phyloP scores from a whole-genome alignment of 2,888 invertebrate species.

The Conus canariensis region DNA sequence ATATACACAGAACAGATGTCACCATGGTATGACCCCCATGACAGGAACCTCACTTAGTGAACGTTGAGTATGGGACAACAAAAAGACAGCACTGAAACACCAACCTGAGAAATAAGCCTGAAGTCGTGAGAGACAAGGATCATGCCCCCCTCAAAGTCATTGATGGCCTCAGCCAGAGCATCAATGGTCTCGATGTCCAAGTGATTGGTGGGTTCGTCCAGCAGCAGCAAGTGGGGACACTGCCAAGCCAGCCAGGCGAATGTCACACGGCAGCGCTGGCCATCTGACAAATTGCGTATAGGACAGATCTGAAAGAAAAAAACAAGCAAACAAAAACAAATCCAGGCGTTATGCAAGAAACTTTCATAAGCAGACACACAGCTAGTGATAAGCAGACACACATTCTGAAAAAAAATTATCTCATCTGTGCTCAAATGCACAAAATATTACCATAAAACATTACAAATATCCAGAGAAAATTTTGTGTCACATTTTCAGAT shows the following conservation, averaged over 20 bases:
- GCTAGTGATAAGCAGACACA: too few relatives aligned
- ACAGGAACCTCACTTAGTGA: too few relatives aligned
- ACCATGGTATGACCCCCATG: neutral
- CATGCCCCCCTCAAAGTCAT: slow-evolving; percentile 99
- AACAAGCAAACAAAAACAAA: neutral
- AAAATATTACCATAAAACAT: too few relatives aligned
- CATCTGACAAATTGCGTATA: slow-evolving; percentile 96
- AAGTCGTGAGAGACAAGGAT: slow-evolving; percentile 99
- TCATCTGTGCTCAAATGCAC: too few relatives aligned
- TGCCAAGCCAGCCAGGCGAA: slow-evolving; percentile 99
- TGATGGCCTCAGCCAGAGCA: slow-evolving; percentile 97
- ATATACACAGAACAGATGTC: neutral
- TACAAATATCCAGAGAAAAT: too few relatives aligned
- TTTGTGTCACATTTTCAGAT: too few relatives aligned
- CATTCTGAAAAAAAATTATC: too few relatives aligned
- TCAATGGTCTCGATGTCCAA: slow-evolving; percentile 89
- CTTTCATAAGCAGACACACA: too few relatives aligned
- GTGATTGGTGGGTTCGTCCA: slow-evolving; percentile 83
- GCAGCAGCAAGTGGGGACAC: slow-evolving; percentile 91
- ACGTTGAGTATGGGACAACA: too few relatives aligned
- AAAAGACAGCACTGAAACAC: neutral
- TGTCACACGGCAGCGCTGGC: slow-evolving; percentile 98
- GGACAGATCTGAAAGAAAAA: slow-evolving; percentile 87
- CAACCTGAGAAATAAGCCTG: slow-evolving; percentile 98
- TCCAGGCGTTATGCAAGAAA: too few relatives aligned